These are phyloP conservation scores for Sturnus vulgaris DNA, from an alignment of 2,113 vertebrate species.

Conservation along the genomic window DNA sequence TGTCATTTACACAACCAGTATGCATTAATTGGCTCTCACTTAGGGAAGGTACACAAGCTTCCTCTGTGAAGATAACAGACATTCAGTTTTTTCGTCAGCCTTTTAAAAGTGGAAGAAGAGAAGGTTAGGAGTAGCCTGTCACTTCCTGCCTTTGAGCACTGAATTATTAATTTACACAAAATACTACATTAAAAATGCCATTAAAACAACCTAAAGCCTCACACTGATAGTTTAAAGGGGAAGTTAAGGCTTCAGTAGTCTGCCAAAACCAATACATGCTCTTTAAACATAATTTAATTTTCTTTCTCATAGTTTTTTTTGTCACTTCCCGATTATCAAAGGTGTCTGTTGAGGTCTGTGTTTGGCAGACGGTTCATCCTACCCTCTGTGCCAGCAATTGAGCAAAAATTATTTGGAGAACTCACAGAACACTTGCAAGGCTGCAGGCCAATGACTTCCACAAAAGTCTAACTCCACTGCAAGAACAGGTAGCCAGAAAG, in stretches of 20 bases:
- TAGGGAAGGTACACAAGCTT: constrained; percentile 16
- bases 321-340: not conserved
- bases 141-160: not conserved
- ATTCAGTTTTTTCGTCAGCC: not conserved
- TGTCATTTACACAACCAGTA: constrained; percentile 72
- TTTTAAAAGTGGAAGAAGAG: constrained; percentile 13
- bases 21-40: constrained; percentile 67
- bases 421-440: not conserved
- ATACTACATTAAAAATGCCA: constrained; percentile 22
- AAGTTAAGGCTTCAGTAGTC: not conserved
- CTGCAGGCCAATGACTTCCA: not conserved
- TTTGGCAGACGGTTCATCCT: not conserved
- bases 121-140: not conserved
- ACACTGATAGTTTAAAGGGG: not conserved
- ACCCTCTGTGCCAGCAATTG: not conserved
- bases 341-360: not conserved
- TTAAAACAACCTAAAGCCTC: constrained; percentile 19
- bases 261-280: not conserved
- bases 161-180: constrained; percentile 42
- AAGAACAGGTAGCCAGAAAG: not conserved
- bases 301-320: not conserved
- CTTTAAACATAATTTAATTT: constrained; percentile 19
- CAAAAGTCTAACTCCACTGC: not conserved
- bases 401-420: not conserved
- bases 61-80: not conserved